Conservation (phyloP, 1,140 invertebrate species). For the Ostrea denselamellosa region DNA sequence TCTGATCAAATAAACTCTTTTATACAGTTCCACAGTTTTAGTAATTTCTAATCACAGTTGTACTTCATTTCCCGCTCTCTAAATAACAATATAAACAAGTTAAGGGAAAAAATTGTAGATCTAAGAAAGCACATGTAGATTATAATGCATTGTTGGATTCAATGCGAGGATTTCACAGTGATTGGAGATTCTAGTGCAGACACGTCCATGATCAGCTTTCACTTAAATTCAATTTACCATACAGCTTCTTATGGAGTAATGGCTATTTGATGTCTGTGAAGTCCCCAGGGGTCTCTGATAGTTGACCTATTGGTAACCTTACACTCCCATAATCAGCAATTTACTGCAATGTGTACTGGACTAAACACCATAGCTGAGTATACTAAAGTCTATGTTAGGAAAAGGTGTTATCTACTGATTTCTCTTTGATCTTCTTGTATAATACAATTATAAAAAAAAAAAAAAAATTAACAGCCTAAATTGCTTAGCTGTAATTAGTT, state of each 20-base stretch:
- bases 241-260: conserved; percentile 26
- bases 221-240: conserved; percentile 36
- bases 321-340: conserved; percentile 17
- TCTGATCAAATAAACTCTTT: too few relatives aligned
- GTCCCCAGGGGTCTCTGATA: conserved; percentile 10
- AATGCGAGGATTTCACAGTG: too few relatives aligned
- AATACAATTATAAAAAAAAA: too few relatives aligned
- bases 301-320: conserved; percentile 27
- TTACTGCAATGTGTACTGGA: not conserved
- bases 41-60: too few relatives aligned
- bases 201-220: conserved; percentile 33
- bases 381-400: not conserved
- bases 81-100: too few relatives aligned
- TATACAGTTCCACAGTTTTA: too few relatives aligned
- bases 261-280: conserved; percentile 29
- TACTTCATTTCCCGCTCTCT: too few relatives aligned
- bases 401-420: not conserved
- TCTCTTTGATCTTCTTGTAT: too few relatives aligned
- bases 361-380: conserved; percentile 1
- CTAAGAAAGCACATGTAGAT: not conserved
- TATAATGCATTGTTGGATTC: not conserved
- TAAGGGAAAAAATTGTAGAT: not conserved
- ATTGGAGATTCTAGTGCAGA: conserved; percentile 2
- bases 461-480: too few relatives aligned
- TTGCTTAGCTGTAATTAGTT: too few relatives aligned